These are phyloP conservation scores for Pluvialis apricaria DNA, from an alignment of 2,113 vertebrate species.

Conservation along the genomic window DNA sequence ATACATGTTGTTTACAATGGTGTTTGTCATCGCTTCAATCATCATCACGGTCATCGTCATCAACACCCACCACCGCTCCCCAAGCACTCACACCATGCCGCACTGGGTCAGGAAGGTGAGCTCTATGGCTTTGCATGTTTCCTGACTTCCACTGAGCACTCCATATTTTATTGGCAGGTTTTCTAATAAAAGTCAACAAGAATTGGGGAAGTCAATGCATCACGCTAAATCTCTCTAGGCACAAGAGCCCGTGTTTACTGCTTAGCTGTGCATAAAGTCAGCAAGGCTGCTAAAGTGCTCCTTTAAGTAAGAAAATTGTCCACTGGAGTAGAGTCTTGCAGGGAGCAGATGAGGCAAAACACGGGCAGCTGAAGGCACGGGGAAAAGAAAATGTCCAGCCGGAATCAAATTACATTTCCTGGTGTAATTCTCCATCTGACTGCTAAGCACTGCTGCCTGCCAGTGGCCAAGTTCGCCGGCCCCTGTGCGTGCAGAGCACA, in stretches of 20 bases:
- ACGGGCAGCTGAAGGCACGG: not conserved
- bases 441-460: not conserved
- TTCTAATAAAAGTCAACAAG: slow-evolving; percentile 11
- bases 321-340: not conserved
- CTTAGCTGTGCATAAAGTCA: not conserved
- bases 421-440: not conserved
- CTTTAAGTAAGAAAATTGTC: not conserved
- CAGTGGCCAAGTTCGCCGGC: not conserved
- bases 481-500: not conserved
- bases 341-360: not conserved
- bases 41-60: slow-evolving; percentile 97
- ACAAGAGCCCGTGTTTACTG: not conserved
- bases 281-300: not conserved
- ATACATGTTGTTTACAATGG: slow-evolving; percentile 99
- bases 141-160: not conserved
- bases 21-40: slow-evolving; percentile 95
- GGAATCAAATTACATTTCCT: not conserved
- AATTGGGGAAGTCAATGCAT: not conserved
- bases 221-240: not conserved
- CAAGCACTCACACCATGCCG: slow-evolving; percentile 95
- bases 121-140: not conserved
- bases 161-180: not conserved
- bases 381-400: not conserved
- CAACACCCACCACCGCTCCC: slow-evolving; percentile 96
- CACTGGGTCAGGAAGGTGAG: slow-evolving; percentile 94